Conservation (phyloP, 2,888 invertebrate genomes). For the Synergus umbraculus region DNA sequence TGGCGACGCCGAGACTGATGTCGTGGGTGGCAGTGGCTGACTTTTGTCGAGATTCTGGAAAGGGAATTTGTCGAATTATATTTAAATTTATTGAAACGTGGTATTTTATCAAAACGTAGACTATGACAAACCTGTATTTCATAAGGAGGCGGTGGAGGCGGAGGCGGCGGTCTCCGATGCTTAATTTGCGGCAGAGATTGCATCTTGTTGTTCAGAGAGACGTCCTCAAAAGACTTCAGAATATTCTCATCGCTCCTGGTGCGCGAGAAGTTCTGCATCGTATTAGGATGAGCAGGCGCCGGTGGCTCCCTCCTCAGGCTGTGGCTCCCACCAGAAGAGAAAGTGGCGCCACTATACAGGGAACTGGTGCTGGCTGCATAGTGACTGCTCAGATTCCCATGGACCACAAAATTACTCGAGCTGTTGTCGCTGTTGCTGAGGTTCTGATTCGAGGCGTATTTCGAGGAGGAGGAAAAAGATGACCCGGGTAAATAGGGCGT, state of each 20-base stretch:
- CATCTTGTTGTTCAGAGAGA: slow-evolving; percentile 58
- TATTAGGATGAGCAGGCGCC: slow-evolving; percentile 65
- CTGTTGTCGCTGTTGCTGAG: slow-evolving; percentile 75
- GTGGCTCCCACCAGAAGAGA: slow-evolving; percentile 76
- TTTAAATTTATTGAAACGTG: background rate
- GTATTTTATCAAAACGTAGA: too few species aligned
- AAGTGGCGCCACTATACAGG: slow-evolving; percentile 77
- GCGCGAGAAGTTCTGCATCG: slow-evolving; percentile 76
- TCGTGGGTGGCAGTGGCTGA: slow-evolving; percentile 69
- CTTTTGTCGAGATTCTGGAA: slow-evolving; percentile 72
- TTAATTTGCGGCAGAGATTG: slow-evolving; percentile 76
- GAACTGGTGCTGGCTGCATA: slow-evolving; percentile 77
- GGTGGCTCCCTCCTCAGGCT: slow-evolving; percentile 75
- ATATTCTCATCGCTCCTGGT: slow-evolving; percentile 91
- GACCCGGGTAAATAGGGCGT: slow-evolving; percentile 87
- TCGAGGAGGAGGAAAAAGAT: slow-evolving; percentile 83
- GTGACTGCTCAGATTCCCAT: slow-evolving; percentile 72
- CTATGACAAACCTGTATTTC: slow-evolving; percentile 72
- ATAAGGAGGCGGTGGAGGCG: slow-evolving; percentile 80
- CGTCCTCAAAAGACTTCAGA: slow-evolving; percentile 82
- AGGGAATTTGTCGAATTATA: background rate
- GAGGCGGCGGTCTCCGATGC: slow-evolving; percentile 79
- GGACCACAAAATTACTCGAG: slow-evolving; percentile 64
- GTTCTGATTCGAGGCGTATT: slow-evolving; percentile 90
- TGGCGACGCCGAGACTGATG: slow-evolving; percentile 57